Evolutionary conservation across 2,797 vertebrate genomes (phyloP).

Genomic region (Tamandua tetradactyla): DNA sequence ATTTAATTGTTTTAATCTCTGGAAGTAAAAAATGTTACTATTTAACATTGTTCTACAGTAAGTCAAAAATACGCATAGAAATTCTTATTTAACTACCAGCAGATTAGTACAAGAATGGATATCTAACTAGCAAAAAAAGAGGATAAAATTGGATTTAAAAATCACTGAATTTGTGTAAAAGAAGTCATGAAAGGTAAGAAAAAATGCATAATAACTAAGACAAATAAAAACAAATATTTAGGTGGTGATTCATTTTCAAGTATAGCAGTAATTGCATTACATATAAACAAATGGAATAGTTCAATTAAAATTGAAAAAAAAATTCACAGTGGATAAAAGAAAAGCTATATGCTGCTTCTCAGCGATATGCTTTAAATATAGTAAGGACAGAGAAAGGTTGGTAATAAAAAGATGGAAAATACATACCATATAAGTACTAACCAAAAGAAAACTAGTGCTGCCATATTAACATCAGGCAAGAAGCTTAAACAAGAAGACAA

Average conservation of each 20-base stretch:
- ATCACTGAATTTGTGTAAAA: not conserved
- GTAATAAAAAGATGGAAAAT: not conserved
- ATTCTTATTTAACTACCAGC: not conserved
- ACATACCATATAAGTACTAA: not conserved
- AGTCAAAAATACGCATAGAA: not conserved
- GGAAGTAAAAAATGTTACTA: not conserved
- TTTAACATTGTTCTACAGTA: not conserved
- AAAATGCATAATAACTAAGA: not conserved
- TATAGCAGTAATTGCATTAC: not conserved
- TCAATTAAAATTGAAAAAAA: not conserved
- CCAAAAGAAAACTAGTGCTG: not conserved
- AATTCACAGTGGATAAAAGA: not conserved
- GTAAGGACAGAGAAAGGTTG: not conserved
- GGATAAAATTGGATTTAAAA: not conserved
- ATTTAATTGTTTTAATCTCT: not conserved
- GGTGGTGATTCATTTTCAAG: not conserved
- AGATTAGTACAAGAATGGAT: not conserved
- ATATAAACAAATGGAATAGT: not conserved
- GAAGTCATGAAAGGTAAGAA: not conserved
- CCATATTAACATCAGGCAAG: not conserved
- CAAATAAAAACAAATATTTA: not conserved
- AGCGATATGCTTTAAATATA: not conserved
- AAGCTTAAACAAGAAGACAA: not conserved
- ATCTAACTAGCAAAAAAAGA: not conserved
- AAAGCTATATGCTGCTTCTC: not conserved